These are phyloP conservation scores for Phymastichus coffea DNA, from an alignment of 1,140 invertebrate genomes.

Conservation along the genomic window DNA sequence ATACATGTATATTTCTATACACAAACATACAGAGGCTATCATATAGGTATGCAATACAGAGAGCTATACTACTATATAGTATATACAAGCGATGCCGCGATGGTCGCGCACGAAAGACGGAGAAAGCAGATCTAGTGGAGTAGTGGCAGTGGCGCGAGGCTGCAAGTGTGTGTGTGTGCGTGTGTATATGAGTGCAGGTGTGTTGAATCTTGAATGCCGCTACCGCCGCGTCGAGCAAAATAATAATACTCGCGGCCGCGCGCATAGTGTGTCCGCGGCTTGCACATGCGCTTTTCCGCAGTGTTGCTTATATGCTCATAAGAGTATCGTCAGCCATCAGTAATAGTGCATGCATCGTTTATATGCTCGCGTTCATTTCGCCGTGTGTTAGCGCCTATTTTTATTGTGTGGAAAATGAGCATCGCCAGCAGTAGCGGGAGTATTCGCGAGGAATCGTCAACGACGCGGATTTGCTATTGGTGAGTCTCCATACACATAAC, in stretches of 20 bases:
- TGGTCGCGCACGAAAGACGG: too few species aligned
- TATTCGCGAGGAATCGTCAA: background rate
- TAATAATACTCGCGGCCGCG: background rate
- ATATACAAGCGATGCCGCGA: too few species aligned
- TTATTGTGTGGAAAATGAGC: background rate
- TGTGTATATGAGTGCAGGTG: constrained; percentile 1
- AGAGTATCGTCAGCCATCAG: background rate
- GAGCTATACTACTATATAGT: too few species aligned
- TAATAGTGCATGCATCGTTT: too few species aligned
- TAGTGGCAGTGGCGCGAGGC: too few species aligned
- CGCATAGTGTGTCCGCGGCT: background rate
- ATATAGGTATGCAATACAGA: too few species aligned
- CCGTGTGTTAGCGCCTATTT: too few species aligned
- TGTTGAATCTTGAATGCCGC: background rate
- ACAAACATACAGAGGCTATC: too few species aligned
- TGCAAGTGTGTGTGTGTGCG: too few species aligned
- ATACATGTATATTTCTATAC: too few species aligned
- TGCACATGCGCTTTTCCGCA: constrained; percentile 19
- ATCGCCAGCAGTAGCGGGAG: background rate
- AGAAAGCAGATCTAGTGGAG: too few species aligned
- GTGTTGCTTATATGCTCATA: constrained; percentile 7
- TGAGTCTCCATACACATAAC: background rate
- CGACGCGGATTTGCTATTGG: background rate
- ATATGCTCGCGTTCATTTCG: too few species aligned
- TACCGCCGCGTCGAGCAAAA: background rate